phyloP scores from a whole-genome alignment of 2,888 invertebrate genomes.

The Rhyacophila evoluta region DNA sequence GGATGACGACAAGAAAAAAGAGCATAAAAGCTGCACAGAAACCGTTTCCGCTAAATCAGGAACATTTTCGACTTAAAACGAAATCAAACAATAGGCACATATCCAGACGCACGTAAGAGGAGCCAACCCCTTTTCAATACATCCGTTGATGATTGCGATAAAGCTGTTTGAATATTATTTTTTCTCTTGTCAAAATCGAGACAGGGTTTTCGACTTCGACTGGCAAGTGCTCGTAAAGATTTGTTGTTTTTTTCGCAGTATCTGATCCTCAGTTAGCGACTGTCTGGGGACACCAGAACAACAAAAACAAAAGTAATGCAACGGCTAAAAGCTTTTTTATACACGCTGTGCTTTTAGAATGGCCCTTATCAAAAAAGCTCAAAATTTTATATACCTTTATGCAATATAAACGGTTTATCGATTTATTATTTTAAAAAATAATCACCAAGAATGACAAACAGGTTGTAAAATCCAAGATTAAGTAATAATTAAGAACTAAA shows the following conservation, averaged over 20 bases:
- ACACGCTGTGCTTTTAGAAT: not conserved
- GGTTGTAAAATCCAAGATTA: no score
- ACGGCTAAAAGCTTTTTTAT: conserved; percentile 11
- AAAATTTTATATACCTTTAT: not conserved
- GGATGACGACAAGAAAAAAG: not conserved
- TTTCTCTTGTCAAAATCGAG: not conserved
- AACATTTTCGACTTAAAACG: not conserved
- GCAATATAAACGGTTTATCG: no score
- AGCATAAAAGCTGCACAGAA: not conserved
- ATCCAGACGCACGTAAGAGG: not conserved
- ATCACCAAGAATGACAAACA: no score
- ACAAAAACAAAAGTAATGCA: conserved; percentile 27
- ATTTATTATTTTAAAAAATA: no score
- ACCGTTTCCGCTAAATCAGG: not conserved
- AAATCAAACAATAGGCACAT: not conserved
- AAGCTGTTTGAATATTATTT: not conserved
- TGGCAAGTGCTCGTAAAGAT: conserved; percentile 22
- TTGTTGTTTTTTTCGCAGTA: conserved; percentile 25
- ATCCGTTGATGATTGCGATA: conserved; percentile 22
- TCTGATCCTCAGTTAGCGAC: conserved; percentile 29
- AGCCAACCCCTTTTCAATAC: not conserved
- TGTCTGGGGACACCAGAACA: conserved; percentile 28
- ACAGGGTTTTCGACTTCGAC: not conserved
- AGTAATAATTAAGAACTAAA: no score
- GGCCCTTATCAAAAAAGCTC: conserved; percentile 7